These are phyloP conservation scores for Tupaia tana DNA, from an alignment of 2,113 vertebrate genomes.

Conservation along the genomic window DNA sequence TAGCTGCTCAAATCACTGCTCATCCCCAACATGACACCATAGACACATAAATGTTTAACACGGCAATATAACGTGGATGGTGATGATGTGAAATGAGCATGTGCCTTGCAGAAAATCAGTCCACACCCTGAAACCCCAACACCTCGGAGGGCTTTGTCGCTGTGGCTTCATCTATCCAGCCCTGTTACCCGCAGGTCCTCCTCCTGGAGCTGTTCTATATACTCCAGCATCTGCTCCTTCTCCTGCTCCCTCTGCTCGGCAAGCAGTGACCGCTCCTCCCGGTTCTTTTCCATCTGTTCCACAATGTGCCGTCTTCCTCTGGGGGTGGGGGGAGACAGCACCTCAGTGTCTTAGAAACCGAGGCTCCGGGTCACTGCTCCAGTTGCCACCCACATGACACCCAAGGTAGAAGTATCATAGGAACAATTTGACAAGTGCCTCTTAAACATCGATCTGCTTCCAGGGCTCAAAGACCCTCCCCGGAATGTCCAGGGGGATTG, in stretches of 20 bases:
- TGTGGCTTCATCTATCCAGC: neutral
- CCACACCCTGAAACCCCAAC: neutral
- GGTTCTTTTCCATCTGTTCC: constrained; percentile 89
- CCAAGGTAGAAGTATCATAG: neutral
- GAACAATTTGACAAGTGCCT: neutral
- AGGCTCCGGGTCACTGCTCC: neutral
- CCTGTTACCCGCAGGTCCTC: constrained; percentile 89
- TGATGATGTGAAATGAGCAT: neutral
- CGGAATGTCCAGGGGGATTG: accelerated
- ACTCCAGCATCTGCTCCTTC: constrained; percentile 85
- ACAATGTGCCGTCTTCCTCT: constrained; percentile 90
- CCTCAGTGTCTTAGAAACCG: neutral
- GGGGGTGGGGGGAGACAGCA: constrained; percentile 46
- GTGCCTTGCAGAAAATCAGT: neutral
- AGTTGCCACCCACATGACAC: neutral
- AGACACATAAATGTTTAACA: constrained; percentile 6
- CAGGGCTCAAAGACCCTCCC: neutral
- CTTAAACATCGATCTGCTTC: neutral
- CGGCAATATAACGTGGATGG: constrained; percentile 1
- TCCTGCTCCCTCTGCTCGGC: constrained; percentile 89
- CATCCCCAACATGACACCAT: neutral
- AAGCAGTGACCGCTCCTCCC: constrained; percentile 85
- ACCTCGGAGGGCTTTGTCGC: neutral
- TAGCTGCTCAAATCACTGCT: neutral
- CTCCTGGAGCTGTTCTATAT: constrained; percentile 87